Evolutionary conservation across 2,113 vertebrate species (phyloP).

Genomic region (Pyxicephalus adspersus): DNA sequence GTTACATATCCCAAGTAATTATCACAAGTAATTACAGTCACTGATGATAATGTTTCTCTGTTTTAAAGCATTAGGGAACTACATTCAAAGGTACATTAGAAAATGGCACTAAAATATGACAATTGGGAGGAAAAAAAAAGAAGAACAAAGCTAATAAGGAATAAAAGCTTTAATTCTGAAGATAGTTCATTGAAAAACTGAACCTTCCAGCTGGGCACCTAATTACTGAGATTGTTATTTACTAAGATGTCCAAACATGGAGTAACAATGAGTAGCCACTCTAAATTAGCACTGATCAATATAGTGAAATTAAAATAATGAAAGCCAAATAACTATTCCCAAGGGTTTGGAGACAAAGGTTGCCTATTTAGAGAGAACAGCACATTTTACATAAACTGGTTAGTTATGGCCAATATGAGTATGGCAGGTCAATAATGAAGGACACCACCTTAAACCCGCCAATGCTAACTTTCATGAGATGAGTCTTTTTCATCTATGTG

Average conservation of each 20-base stretch:
- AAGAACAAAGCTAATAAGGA: not conserved
- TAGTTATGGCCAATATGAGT: too few relatives aligned
- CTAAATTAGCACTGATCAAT: too few relatives aligned
- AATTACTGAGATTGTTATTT: not conserved
- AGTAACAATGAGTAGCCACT: not conserved
- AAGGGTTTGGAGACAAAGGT: too few relatives aligned
- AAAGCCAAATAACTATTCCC: too few relatives aligned
- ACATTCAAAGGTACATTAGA: slow-evolving; percentile 5
- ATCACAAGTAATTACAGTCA: not conserved
- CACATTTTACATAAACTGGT: too few relatives aligned
- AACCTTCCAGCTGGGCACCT: not conserved
- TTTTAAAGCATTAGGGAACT: slow-evolving; percentile 6
- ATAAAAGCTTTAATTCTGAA: not conserved
- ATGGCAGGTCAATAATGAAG: too few relatives aligned
- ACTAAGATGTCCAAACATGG: not conserved
- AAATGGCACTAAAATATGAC: not conserved
- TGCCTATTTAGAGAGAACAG: too few relatives aligned
- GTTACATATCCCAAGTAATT: slow-evolving; percentile 2
- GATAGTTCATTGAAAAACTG: not conserved
- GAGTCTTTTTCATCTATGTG: too few relatives aligned
- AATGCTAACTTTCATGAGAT: too few relatives aligned
- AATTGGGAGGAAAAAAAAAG: not conserved
- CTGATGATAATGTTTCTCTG: not conserved
- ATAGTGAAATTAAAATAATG: too few relatives aligned
- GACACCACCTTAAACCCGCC: too few relatives aligned